Evolutionary conservation across 1,140 invertebrate genomes (phyloP).

Genomic region (Reticulitermes speratus): DNA sequence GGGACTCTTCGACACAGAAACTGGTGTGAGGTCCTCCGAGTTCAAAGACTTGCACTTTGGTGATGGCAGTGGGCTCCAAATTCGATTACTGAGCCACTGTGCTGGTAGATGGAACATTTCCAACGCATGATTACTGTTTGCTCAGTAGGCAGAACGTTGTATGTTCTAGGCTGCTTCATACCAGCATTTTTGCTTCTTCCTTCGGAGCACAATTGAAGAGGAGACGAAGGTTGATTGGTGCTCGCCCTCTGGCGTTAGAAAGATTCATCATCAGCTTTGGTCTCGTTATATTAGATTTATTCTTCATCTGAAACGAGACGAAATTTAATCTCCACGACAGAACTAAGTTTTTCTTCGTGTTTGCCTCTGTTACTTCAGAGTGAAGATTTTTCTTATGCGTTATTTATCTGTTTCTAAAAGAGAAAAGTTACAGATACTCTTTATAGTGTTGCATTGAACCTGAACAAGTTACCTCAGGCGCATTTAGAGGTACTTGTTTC

Average conservation of each 20-base stretch:
- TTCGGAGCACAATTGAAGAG: background rate
- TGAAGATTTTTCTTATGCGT: background rate
- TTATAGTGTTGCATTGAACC: no score
- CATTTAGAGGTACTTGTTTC: no score
- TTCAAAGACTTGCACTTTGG: background rate
- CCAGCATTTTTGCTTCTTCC: background rate
- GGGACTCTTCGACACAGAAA: background rate
- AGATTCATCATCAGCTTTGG: constrained; percentile 7
- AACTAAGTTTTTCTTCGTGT: background rate
- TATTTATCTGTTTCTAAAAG: background rate
- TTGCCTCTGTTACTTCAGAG: background rate
- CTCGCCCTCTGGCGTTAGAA: background rate
- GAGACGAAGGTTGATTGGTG: background rate
- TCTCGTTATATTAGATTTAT: constrained; percentile 18
- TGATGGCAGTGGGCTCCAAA: background rate
- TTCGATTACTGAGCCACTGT: background rate
- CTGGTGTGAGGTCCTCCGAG: background rate
- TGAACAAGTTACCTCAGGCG: no score
- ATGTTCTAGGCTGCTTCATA: background rate
- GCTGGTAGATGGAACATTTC: constrained; percentile 9
- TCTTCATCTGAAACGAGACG: constrained; percentile 3
- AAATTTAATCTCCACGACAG: background rate
- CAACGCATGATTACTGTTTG: constrained; percentile 15
- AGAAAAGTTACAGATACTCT: background rate
- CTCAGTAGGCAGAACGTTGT: background rate